These are phyloP conservation scores for Phymorhynchus buccinoides DNA, from an alignment of 1,140 invertebrate species.

Conservation along the genomic window DNA sequence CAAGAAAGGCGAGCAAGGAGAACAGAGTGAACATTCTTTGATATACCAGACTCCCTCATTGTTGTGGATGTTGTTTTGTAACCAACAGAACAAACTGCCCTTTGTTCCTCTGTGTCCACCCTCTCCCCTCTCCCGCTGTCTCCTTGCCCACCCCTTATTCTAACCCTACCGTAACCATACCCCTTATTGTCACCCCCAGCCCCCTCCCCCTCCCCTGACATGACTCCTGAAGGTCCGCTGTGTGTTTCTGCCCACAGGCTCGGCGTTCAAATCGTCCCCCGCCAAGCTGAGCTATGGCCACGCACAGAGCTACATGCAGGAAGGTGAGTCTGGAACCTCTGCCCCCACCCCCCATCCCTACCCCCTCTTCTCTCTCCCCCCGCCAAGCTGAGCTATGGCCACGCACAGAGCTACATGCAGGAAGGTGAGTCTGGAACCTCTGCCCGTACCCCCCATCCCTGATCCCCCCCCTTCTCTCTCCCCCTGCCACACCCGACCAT, in stretches of 20 bases:
- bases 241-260: conserved; percentile 39
- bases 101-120: background rate
- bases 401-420: conserved; percentile 41
- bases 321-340: conserved; percentile 40
- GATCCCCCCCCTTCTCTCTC: conserved; percentile 9
- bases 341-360: background rate
- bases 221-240: background rate
- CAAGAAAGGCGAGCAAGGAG: too few species aligned
- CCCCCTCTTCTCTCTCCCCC: conserved; percentile 32
- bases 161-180: background rate
- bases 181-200: background rate
- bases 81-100: too few species aligned
- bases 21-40: too few species aligned
- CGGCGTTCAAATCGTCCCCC: conserved; percentile 49
- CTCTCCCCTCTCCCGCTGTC: background rate
- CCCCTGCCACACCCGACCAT: conserved; percentile 28
- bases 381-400: conserved; percentile 39
- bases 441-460: background rate
- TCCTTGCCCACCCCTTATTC: background rate
- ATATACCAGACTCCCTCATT: too few species aligned
- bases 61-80: too few species aligned
- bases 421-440: conserved; percentile 42
- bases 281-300: conserved; percentile 40
- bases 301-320: conserved; percentile 42
- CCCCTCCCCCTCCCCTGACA: background rate